These are phyloP conservation scores for Noctua comes DNA, from an alignment of 2,888 invertebrate species.

Conservation along the genomic window DNA sequence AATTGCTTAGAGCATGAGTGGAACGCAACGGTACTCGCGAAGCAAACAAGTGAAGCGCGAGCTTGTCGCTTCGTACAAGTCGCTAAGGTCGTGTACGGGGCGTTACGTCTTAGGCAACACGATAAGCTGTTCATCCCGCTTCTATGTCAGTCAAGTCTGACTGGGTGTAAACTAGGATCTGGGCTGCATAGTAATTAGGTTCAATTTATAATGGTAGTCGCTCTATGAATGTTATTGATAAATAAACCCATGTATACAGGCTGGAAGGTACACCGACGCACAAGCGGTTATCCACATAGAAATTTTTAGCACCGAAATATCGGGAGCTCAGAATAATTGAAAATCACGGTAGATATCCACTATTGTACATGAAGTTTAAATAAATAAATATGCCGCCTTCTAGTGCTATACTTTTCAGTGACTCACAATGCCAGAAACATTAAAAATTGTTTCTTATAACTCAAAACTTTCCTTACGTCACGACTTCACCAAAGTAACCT, in stretches of 20 bases:
- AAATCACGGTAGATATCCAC: too few species aligned
- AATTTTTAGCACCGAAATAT: too few species aligned
- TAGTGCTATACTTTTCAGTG: not conserved
- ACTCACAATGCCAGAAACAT: not conserved
- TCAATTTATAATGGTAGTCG: not conserved
- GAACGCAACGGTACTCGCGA: not conserved
- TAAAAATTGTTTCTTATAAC: not conserved
- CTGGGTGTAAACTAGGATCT: not conserved
- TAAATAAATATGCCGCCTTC: too few species aligned
- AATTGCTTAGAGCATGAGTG: not conserved
- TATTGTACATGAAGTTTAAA: too few species aligned
- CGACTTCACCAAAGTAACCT: conserved; percentile 3
- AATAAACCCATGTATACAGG: not conserved
- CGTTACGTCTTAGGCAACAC: not conserved
- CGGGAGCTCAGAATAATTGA: too few species aligned
- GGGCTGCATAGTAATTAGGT: not conserved
- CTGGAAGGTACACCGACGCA: too few species aligned
- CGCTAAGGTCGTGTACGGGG: not conserved
- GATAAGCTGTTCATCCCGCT: not conserved
- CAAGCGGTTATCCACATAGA: too few species aligned
- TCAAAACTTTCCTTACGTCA: not conserved
- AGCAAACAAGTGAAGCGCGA: not conserved
- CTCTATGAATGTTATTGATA: not conserved
- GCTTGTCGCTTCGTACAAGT: not conserved
- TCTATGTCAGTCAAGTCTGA: not conserved